Percentiles rank a stretch among this genome's conserved stretches.
Conservation (phyloP, 2,113 vertebrate species). For the Bombycilla garrulus region DNA sequence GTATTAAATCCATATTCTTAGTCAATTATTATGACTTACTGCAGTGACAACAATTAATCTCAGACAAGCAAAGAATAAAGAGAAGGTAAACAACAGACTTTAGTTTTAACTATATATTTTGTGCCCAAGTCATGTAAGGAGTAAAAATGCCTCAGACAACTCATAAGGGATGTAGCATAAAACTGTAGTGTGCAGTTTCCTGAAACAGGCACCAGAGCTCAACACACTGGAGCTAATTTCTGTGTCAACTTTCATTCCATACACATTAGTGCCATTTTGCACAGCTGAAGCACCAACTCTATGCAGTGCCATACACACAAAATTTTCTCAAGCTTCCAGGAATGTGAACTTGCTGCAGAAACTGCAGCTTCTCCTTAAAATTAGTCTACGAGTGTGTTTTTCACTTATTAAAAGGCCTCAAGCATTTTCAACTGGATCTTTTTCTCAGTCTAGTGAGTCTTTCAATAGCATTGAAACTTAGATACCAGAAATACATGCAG, state of each 20-base stretch:
- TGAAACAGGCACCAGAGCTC: neutral
- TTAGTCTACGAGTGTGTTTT: neutral
- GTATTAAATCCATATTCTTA: neutral
- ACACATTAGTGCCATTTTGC: neutral
- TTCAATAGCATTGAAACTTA: neutral
- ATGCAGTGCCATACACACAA: neutral
- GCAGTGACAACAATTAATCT: neutral
- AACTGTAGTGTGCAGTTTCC: neutral
- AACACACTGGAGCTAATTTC: neutral
- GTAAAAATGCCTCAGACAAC: neutral
- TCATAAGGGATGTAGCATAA: neutral
- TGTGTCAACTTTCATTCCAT: slow-evolving; percentile 15
- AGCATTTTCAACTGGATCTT: neutral
- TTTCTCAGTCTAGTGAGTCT: neutral
- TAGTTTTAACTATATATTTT: neutral
- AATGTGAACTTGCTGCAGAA: neutral
- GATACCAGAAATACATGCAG: neutral
- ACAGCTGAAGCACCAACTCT: neutral
- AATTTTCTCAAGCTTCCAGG: neutral
- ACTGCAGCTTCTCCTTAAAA: neutral
- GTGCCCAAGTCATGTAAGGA: neutral
- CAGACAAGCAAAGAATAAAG: neutral
- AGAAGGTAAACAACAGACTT: neutral
- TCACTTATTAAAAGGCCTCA: neutral
- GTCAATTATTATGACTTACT: neutral